A percentile compares a stretch with the other conserved stretches of the same genome.
Conservation (phyloP, 2,888 invertebrate species). For the Lobophora halterata region DNA sequence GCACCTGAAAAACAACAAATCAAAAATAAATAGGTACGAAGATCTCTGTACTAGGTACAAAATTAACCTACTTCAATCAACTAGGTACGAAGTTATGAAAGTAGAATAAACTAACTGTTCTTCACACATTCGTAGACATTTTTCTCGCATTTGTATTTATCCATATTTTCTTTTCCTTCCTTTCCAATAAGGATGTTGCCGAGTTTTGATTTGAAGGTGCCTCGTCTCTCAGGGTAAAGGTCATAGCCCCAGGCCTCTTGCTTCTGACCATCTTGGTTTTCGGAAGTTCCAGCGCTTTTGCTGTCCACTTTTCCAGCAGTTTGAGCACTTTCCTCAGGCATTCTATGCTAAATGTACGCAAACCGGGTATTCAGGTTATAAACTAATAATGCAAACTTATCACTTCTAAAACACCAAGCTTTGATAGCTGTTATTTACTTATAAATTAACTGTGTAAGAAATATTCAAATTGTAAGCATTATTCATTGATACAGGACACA, state of each 20-base stretch:
- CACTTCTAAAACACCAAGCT: not conserved
- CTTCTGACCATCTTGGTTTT: constrained; percentile 33
- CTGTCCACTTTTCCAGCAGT: constrained; percentile 18
- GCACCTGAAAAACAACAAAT: constrained; percentile 77
- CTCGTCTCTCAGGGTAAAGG: constrained; percentile 90
- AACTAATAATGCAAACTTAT: too few species aligned
- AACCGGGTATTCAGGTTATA: constrained; percentile 2
- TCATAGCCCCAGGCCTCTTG: constrained; percentile 86
- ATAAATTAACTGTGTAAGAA: too few species aligned
- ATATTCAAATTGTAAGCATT: too few species aligned
- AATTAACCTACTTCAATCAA: not conserved
- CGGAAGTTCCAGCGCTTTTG: constrained; percentile 23
- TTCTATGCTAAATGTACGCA: constrained; percentile 24
- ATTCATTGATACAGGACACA: too few species aligned
- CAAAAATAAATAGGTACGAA: not conserved
- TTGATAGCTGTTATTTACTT: too few species aligned
- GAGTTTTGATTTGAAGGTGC: constrained; percentile 79
- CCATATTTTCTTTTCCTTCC: constrained; percentile 85
- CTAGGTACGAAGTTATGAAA: constrained; percentile 23
- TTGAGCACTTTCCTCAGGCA: constrained; percentile 39
- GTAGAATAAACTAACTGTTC: constrained; percentile 76
- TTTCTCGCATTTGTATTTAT: constrained; percentile 89
- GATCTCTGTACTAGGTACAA: not conserved
- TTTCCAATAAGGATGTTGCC: constrained; percentile 80
- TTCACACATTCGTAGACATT: constrained; percentile 88